Conservation (phyloP, 2,113 vertebrate genomes). For the Lycaon pictus region DNA sequence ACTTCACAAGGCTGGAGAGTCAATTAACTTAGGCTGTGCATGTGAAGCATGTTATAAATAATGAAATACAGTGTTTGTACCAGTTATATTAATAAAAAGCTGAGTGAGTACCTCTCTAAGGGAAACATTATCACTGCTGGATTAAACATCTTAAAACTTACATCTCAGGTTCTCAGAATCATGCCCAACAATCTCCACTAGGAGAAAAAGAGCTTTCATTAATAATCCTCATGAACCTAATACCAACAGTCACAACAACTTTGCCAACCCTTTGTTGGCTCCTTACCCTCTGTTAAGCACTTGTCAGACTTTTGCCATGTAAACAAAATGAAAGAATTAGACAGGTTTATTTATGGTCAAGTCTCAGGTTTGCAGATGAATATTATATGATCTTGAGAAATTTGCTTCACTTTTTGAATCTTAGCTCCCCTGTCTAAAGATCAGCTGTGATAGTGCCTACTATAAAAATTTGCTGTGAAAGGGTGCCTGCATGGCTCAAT, state of each 20-base stretch:
- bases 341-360: background rate
- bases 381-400: conserved; percentile 54
- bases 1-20: background rate
- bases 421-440: conserved; percentile 17
- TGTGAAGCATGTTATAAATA: background rate
- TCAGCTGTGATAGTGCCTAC: background rate
- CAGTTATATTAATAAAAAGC: background rate
- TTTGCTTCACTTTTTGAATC: conserved; percentile 51
- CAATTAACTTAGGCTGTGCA: background rate
- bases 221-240: background rate
- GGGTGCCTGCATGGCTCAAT: background rate
- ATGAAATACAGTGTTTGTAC: background rate
- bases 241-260: background rate
- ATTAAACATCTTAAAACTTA: background rate
- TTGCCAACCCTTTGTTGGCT: background rate
- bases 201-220: background rate
- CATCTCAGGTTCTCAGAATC: background rate
- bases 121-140: background rate
- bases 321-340: background rate
- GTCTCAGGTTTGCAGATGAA: background rate
- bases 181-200: too few species aligned
- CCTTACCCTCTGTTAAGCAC: background rate
- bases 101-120: background rate
- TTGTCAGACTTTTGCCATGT: background rate
- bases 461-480: background rate